Base-by-base conservation (phyloP, 2,113 vertebrate species). In the Coreoperca whiteheadi region DNA sequence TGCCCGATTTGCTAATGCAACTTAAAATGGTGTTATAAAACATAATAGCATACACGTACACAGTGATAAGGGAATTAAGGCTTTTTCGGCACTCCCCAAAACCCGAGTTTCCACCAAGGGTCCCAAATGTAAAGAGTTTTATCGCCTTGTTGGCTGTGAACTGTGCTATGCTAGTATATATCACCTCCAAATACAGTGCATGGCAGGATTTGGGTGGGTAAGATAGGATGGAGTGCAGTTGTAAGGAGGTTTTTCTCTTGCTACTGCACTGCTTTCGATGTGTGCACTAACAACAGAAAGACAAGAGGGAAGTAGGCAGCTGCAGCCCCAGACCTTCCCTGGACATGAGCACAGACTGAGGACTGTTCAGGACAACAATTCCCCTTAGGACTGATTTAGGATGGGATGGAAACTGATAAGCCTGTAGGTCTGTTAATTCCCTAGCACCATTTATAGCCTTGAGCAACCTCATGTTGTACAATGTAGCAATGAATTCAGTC, bases 21-120 rank as follows among this genome's bases (percentile, higher is more conserved):
- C 89, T 92, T 93, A 90, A 95, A 91, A 93, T 89, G 80, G 86
- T 91, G 90, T 94, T 94, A 91, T 84, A 84, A 84, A 81, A 85
- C 92, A 94, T 93, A 92, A 95, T 93, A 94, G 87, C 91, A 91
- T 90, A 91, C 82, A 91, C 91, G 91, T 92, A 88, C 87, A 94
- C 92, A 91, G 88, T 78, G 93, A 94, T 95, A 95, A 94, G 93
- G 81, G 92, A 93, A 91, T 92, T 80, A 92, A 69, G 70, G 78
- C 87, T 84, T 92, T 89, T 91, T 74, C 28, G 73, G 81, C 79
- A 74, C 83, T 81, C 74, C 86, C 88, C 72, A 77, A 88, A 84
- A 82, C 65, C 37, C 1, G 12, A 64, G 76, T 83, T 78, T 85
- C 61, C 39, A 50, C 50, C 1, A 5, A 86, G 72, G 57, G 77